Evolutionary conservation across 1,140 invertebrate species (phyloP).

Genomic region (Drosophila ananassae): DNA sequence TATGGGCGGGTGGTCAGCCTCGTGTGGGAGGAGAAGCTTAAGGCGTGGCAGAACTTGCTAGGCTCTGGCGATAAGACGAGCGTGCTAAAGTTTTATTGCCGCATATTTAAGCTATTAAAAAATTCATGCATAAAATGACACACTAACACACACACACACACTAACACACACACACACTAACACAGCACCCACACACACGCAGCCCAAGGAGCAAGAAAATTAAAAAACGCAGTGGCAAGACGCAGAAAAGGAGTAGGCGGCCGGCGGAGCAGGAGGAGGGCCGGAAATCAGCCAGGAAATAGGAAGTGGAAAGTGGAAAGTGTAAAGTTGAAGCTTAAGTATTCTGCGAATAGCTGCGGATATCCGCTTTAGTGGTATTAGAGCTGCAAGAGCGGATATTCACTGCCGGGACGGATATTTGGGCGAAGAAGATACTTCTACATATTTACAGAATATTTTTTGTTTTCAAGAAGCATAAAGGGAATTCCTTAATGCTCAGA

Average conservation of each 20-base stretch:
- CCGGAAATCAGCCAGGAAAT: constrained; percentile 7
- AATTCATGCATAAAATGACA: constrained; percentile 82
- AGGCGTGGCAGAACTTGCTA: constrained; percentile 52
- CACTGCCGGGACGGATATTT: not conserved
- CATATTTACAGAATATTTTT: not conserved
- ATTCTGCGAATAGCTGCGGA: constrained; percentile 28
- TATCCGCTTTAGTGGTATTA: constrained; percentile 20
- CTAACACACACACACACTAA: constrained; percentile 14
- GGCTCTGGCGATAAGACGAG: constrained; percentile 76
- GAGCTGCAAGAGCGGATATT: constrained; percentile 5
- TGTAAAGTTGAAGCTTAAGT: constrained; percentile 40
- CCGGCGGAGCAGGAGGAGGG: not conserved
- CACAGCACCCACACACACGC: constrained; percentile 1
- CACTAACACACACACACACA: constrained; percentile 35
- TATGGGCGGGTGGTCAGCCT: constrained; percentile 28
- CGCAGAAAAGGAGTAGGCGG: not conserved
- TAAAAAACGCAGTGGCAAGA: constrained; percentile 58
- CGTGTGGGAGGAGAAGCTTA: constrained; percentile 9
- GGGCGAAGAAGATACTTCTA: not conserved
- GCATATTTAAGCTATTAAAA: constrained; percentile 83
- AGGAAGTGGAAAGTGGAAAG: constrained; percentile 8
- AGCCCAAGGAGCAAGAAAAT: constrained; percentile 56
- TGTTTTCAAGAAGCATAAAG: not conserved
- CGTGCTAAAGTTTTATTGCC: constrained; percentile 82
- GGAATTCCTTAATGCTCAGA: not conserved